Conservation (phyloP, 2,797 vertebrate species). For the Parambassis ranga region DNA sequence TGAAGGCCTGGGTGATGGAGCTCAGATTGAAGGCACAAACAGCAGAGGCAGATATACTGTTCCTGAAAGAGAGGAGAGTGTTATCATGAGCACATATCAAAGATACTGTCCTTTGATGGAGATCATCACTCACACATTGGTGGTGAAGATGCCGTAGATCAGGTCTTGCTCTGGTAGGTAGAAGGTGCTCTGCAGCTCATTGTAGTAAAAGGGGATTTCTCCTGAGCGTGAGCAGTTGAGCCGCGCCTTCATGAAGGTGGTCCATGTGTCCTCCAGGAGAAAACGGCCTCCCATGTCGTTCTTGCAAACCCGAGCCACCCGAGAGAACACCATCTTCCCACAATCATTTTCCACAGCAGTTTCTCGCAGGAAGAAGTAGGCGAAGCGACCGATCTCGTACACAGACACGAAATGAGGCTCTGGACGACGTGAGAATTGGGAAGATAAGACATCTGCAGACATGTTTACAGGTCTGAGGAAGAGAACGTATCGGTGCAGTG, state of each 20-base stretch:
- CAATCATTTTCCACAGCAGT: constrained; percentile 95
- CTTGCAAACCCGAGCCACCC: constrained; percentile 92
- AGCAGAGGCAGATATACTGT: constrained; percentile 94
- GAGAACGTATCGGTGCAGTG: accelerated
- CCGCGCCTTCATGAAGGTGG: constrained; percentile 97
- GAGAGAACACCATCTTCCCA: constrained; percentile 92
- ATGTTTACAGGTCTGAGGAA: not conserved
- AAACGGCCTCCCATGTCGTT: constrained; percentile 95
- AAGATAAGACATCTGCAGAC: not conserved
- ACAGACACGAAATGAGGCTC: constrained; percentile 96
- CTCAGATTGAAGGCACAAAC: constrained; percentile 96
- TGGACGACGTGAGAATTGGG: constrained; percentile 45
- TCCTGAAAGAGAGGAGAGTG: constrained; percentile 73
- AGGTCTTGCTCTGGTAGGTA: constrained; percentile 91
- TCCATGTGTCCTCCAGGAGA: constrained; percentile 95
- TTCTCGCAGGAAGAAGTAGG: constrained; percentile 95
- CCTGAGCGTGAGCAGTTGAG: constrained; percentile 95
- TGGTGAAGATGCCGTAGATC: constrained; percentile 96
- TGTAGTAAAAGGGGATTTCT: constrained; percentile 94
- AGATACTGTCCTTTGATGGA: too few relatives aligned
- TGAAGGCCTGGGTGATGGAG: constrained; percentile 89
- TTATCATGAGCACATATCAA: not conserved
- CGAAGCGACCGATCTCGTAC: constrained; percentile 92
- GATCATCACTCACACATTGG: constrained; percentile 89
- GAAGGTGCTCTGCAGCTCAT: constrained; percentile 95